Evolutionary conservation across 1,140 invertebrate genomes (phyloP), one percentile per base, ranked within the genome.

Genomic region (Lerema accius): DNA sequence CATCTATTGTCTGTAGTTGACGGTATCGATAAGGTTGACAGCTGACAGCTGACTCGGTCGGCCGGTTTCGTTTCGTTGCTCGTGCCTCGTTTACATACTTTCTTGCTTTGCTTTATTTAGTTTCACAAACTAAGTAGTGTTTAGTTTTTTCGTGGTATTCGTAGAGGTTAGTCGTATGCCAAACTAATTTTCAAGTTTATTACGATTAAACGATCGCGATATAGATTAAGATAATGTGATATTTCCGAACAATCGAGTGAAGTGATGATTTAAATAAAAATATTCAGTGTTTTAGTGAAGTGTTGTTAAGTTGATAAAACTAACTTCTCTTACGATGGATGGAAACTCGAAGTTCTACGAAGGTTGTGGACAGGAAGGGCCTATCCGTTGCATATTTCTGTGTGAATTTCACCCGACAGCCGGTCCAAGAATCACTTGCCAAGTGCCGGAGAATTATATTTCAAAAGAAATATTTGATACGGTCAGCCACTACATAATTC

Each of bases 401-500:
- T 95, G 95, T 69, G 96, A 97, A 92, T 97, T 97, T 92, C 95
- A 97, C 92, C 94, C 94, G 15, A 95, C 94, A 39, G 94, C 94
- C 42, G 96, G 96, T 3, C 96, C 96, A 3, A 96, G 95, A 88
- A 96, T 97, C 67, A 95, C 94, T 23, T 96, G 94, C 90, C 95
- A 96, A 92, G 95, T 96, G 58, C 95, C 95, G 37, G 94, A 96
- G 77, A 95, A 97, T 83, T 96, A 94, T 85, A 95, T 98, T 69
- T 95, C 95, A 0, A 98, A 97, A 91, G 97, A 98, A 76, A 94
- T 95, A 51, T 98, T 98, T 92, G 97, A 98, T 90, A 95, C 95
- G 67, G 94, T 98, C 26, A 97, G 95, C 85, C 96, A 97, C 71
- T 98, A 98, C 82, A 96, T 98, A 48, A 98, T 98, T 76, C 97